Conservation (phyloP, 2,113 vertebrate genomes). For the Tachuris rubrigastra region DNA sequence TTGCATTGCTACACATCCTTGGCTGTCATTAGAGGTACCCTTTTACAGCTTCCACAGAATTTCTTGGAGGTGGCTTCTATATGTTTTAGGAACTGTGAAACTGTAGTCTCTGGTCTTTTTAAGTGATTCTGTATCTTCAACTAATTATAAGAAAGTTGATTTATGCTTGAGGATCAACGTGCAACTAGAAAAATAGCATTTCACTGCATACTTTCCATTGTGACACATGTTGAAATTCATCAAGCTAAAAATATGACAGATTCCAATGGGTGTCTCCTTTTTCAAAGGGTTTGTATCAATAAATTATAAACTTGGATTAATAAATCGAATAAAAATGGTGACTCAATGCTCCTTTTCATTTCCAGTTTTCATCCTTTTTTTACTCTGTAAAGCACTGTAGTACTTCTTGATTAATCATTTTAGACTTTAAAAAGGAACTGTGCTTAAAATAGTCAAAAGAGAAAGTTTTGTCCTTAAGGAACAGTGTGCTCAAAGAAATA, state of each 20-base stretch:
- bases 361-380: not conserved
- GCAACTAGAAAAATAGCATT: not conserved
- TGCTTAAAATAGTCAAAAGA: not conserved
- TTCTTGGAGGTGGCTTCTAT: not conserved
- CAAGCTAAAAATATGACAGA: not conserved
- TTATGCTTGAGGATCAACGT: not conserved
- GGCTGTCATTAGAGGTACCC: not conserved
- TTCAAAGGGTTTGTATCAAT: not conserved
- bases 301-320: not conserved
- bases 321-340: not conserved
- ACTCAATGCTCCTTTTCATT: not conserved
- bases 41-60: not conserved
- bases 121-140: not conserved
- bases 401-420: not conserved
- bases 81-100: not conserved
- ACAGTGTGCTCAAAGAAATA: not conserved
- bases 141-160: not conserved
- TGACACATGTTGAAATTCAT: not conserved
- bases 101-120: not conserved
- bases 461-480: not conserved
- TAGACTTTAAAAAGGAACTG: not conserved
- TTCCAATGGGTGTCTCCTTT: not conserved
- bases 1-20: not conserved
- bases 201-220: not conserved
- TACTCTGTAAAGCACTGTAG: not conserved